These are phyloP conservation scores for Tapirus indicus DNA, from an alignment of 2,797 vertebrate genomes.

Conservation along the genomic window DNA sequence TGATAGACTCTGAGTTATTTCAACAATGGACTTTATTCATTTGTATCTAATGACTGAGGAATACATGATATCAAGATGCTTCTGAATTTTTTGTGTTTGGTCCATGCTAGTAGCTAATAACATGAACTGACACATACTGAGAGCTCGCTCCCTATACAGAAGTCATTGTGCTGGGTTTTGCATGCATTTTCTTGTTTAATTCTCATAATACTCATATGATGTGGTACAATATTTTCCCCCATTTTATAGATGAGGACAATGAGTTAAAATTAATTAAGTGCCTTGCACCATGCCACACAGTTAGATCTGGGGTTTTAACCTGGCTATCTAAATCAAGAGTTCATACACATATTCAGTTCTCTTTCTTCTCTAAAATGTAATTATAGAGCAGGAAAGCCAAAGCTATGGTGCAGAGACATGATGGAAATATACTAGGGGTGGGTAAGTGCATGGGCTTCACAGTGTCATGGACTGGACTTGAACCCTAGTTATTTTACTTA, in stretches of 20 bases:
- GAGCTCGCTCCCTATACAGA: neutral
- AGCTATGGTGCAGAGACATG: neutral
- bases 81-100: neutral
- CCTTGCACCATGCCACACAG: neutral
- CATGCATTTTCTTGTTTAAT: neutral
- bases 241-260: neutral
- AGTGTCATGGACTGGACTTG: neutral
- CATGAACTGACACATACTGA: neutral
- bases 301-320: neutral
- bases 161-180: neutral
- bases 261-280: neutral
- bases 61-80: neutral
- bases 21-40: neutral
- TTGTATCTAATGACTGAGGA: neutral
- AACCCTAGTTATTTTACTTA: neutral
- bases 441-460: neutral
- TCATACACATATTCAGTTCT: neutral
- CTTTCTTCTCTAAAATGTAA: neutral
- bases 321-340: neutral
- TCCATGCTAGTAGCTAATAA: neutral
- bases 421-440: fast-evolving
- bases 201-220: neutral
- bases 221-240: neutral
- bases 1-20: neutral
- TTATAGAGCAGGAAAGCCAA: neutral